phyloP scores from a whole-genome alignment of 2,797 vertebrate species.

The Paratrypauchen microcephalus region DNA sequence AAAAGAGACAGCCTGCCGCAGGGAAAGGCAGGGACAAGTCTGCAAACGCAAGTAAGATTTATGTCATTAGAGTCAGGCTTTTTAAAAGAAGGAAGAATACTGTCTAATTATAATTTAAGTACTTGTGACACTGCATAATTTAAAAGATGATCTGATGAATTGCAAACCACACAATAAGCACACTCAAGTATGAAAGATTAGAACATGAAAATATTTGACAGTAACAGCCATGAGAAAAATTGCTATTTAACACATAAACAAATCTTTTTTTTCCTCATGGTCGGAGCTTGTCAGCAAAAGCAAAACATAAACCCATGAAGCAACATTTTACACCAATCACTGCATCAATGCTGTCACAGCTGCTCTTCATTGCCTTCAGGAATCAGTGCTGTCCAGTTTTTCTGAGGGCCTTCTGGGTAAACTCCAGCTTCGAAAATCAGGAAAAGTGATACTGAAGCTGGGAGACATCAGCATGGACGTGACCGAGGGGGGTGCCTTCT shows the following conservation, averaged over 20 bases:
- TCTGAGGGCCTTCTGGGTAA: constrained; percentile 78
- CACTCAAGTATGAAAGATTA: no score
- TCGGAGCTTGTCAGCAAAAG: background rate
- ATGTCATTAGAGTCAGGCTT: no score
- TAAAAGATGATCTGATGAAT: background rate
- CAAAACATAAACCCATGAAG: background rate
- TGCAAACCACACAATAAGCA: no score
- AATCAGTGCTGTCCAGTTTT: constrained; percentile 65
- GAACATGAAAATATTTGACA: background rate
- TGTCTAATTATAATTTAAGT: no score
- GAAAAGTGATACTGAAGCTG: constrained; percentile 77
- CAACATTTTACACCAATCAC: background rate
- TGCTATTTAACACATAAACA: background rate
- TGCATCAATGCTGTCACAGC: background rate
- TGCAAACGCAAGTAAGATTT: constrained; percentile 59
- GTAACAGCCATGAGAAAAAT: no score
- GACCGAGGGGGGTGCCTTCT: constrained; percentile 76
- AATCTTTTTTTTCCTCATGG: background rate
- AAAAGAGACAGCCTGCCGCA: constrained; percentile 58
- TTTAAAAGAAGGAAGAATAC: no score
- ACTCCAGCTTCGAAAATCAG: constrained; percentile 78
- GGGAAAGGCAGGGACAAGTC: constrained; percentile 51
- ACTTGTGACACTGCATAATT: background rate
- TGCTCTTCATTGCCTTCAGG: background rate
- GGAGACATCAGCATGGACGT: constrained; percentile 76